Evolutionary conservation across 1,140 invertebrate species (phyloP).

Genomic region (Mamestra configurata): DNA sequence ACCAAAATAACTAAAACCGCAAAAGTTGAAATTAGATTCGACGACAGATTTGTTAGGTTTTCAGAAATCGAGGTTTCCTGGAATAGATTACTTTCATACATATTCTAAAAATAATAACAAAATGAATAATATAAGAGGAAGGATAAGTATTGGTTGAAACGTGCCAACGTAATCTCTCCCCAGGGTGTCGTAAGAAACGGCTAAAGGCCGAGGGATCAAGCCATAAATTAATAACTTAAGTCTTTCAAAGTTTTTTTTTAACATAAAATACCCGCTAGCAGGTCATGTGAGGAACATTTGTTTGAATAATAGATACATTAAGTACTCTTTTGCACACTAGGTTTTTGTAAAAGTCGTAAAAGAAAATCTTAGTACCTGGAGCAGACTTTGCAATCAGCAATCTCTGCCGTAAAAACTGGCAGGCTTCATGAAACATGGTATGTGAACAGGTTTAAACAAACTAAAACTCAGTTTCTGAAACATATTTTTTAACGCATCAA

Average conservation of each 20-base stretch:
- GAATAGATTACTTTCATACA: background rate
- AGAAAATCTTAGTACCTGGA: too few relatives aligned
- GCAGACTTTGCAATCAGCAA: too few relatives aligned
- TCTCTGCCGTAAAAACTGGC: too few relatives aligned
- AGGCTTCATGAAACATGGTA: too few relatives aligned
- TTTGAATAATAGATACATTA: background rate
- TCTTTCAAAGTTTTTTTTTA: background rate
- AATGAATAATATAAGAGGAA: too few relatives aligned
- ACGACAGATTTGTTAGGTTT: too few relatives aligned
- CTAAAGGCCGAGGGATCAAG: background rate
- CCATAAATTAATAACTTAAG: conserved; percentile 18
- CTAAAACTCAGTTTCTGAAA: too few relatives aligned
- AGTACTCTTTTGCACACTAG: background rate
- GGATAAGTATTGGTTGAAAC: background rate
- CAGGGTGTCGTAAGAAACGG: background rate
- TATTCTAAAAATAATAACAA: background rate
- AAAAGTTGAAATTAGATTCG: too few relatives aligned
- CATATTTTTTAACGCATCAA: too few relatives aligned
- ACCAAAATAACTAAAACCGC: too few relatives aligned
- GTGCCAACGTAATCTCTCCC: background rate
- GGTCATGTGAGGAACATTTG: background rate
- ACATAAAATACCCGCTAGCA: background rate
- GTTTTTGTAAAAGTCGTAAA: background rate
- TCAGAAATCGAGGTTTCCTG: too few relatives aligned
- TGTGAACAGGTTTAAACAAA: too few relatives aligned